phyloP scores from a whole-genome alignment of 2,888 invertebrate species.

The Pseudanteris insignis region DNA sequence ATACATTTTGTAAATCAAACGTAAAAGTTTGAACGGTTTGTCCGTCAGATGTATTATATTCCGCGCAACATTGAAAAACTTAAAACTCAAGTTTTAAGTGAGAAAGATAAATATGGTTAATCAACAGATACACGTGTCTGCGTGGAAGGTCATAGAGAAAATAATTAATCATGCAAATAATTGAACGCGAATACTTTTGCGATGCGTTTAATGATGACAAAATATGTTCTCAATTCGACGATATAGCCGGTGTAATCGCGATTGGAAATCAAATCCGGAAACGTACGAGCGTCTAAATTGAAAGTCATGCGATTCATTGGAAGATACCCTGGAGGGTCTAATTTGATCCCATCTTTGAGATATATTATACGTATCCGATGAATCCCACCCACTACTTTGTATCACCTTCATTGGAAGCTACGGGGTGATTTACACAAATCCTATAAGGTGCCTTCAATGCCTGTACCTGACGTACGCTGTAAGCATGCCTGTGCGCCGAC shows the following conservation, averaged over 20 bases:
- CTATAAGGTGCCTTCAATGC: conserved; percentile 24
- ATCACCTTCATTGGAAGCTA: conserved; percentile 38
- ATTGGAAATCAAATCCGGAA: conserved; percentile 23
- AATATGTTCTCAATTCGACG: no score
- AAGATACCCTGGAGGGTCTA: conserved; percentile 34
- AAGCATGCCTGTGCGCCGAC: conserved; percentile 23
- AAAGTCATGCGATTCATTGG: conserved; percentile 31
- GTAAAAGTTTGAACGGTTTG: no score
- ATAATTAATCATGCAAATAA: no score
- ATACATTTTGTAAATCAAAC: conserved; percentile 31
- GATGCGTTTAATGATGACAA: no score
- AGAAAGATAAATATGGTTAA: conserved; percentile 2
- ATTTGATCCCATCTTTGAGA: conserved; percentile 39
- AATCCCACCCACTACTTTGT: conserved; percentile 39
- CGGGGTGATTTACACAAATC: conserved; percentile 35
- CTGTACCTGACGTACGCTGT: conserved; percentile 23
- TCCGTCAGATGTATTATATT: no score
- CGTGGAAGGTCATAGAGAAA: no score
- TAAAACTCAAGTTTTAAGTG: neutral
- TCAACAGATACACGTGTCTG: no score
- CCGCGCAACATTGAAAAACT: neutral
- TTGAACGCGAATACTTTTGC: no score
- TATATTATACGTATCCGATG: conserved; percentile 39
- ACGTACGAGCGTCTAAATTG: conserved; percentile 20
- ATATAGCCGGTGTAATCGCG: no score